Percentiles rank a stretch among this genome's conserved stretches.
Evolutionary conservation across 2,113 vertebrate genomes (phyloP).

Genomic region (Gymnocephalus cernua): DNA sequence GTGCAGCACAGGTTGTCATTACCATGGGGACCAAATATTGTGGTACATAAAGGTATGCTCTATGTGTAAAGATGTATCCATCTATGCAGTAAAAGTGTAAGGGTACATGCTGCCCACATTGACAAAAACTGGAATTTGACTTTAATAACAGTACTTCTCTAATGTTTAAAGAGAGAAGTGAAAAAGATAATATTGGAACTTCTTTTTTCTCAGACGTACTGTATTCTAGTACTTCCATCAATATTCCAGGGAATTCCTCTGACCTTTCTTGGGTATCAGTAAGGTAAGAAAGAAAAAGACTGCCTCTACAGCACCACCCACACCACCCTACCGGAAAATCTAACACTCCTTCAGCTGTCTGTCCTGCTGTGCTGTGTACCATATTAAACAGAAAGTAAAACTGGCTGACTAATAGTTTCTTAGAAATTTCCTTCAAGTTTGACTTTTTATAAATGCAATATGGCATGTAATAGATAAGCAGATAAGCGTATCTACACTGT

Average conservation of each 20-base stretch:
- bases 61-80: neutral
- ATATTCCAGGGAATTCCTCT: neutral
- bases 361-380: neutral
- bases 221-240: neutral
- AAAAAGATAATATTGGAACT: neutral
- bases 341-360: conserved; percentile 15
- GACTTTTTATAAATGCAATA: neutral
- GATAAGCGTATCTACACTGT: neutral
- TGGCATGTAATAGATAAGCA: neutral
- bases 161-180: neutral
- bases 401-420: conserved; percentile 42
- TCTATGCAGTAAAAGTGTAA: neutral
- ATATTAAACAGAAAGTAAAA: conserved; percentile 37
- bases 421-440: conserved; percentile 38
- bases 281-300: neutral
- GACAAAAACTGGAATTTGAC: neutral
- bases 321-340: neutral
- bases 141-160: neutral
- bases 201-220: conserved; percentile 18
- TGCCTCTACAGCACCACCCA: neutral
- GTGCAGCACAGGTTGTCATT: neutral
- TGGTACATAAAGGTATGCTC: neutral
- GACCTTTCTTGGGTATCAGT: neutral
- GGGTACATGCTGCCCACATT: neutral
- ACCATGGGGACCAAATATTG: conserved; percentile 27